These are phyloP conservation scores for Pipistrellus pygmaeus DNA, from an alignment of 2,797 vertebrate genomes.

Conservation along the genomic window DNA sequence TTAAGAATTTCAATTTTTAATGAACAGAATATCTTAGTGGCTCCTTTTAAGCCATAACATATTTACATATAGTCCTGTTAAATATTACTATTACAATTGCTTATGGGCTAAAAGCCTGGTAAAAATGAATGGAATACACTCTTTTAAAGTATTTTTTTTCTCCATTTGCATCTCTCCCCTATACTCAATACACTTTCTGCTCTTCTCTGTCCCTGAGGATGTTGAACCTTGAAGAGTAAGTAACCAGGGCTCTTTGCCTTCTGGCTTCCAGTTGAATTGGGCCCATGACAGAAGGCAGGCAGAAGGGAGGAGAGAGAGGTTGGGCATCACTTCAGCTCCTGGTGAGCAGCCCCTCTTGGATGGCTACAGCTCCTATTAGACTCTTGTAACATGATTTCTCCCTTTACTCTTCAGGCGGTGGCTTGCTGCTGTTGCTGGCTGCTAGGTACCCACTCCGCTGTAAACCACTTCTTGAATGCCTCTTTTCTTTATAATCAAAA, in stretches of 20 bases:
- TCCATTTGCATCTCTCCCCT: background rate
- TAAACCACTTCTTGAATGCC: background rate
- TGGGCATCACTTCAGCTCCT: background rate
- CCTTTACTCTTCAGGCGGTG: background rate
- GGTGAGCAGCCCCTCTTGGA: background rate
- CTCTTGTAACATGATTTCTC: background rate
- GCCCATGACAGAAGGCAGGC: background rate
- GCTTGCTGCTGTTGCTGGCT: background rate
- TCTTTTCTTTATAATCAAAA: background rate
- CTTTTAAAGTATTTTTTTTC: background rate
- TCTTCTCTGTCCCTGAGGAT: background rate
- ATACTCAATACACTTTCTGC: background rate
- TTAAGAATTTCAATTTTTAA: background rate
- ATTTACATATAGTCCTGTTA: background rate
- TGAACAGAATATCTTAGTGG: background rate
- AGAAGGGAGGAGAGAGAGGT: background rate
- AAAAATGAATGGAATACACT: background rate
- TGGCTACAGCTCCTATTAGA: background rate
- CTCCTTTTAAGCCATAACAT: background rate
- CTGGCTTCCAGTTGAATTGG: background rate
- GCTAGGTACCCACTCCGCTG: background rate
- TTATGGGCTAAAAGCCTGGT: background rate
- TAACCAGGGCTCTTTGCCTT: background rate
- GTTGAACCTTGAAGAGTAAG: background rate
- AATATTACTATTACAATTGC: background rate